A percentile compares a stretch with the other conserved stretches of the same genome.
Conservation (phyloP, 2,113 vertebrate species). For the Ceyx cyanopectus region DNA sequence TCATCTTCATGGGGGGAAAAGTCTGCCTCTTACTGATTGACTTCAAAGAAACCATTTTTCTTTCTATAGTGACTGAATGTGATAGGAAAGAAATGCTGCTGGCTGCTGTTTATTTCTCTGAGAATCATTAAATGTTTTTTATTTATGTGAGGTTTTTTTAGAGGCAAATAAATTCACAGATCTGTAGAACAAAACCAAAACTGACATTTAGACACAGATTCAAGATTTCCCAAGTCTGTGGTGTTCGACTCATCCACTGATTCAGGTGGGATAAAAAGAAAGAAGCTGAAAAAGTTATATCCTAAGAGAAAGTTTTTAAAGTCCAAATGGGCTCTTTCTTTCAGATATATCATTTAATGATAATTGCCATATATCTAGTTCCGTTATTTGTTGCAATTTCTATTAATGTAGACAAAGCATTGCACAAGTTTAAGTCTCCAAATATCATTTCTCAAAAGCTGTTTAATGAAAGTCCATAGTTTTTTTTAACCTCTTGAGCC, state of each 20-base stretch:
- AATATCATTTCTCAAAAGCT: slow-evolving; percentile 28
- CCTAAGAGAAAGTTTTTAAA: not conserved
- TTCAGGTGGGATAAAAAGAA: not conserved
- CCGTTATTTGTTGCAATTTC: not conserved
- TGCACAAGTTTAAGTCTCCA: slow-evolving; percentile 28
- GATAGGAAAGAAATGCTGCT: not conserved
- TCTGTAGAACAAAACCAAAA: not conserved
- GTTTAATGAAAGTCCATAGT: slow-evolving; percentile 43
- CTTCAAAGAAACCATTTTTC: not conserved
- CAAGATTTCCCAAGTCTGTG: not conserved
- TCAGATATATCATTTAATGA: not conserved
- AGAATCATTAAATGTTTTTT: not conserved
- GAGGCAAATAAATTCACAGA: not conserved
- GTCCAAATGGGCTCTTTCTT: not conserved
- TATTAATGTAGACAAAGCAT: not conserved
- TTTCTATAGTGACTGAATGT: not conserved
- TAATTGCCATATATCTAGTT: not conserved
- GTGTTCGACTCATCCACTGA: not conserved
- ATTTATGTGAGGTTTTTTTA: not conserved
- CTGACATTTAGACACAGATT: not conserved
- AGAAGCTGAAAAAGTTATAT: not conserved
- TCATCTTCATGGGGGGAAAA: not conserved
- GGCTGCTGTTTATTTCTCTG: not conserved
- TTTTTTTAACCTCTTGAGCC: slow-evolving; percentile 65
- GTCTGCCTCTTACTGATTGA: not conserved